phyloP scores from a whole-genome alignment of 2,113 vertebrate genomes.

The Platycercus adscitus region DNA sequence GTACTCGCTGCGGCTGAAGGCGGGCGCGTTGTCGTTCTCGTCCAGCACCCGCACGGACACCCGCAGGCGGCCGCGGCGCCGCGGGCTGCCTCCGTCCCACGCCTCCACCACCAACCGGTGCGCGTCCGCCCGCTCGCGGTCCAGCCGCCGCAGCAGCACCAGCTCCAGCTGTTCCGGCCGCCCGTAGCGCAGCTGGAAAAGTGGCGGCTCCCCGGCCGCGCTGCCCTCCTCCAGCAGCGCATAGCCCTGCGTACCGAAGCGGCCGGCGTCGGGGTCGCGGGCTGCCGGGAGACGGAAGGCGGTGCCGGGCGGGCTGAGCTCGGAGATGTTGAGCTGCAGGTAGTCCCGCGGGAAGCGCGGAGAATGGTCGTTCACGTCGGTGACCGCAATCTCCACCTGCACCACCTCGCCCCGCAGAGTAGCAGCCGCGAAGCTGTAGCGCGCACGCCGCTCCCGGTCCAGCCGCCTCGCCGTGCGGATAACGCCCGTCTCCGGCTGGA shows the following conservation, averaged over 20 bases:
- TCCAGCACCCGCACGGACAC: constrained; percentile 84
- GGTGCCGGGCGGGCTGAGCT: constrained; percentile 82
- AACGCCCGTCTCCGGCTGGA: constrained; percentile 87
- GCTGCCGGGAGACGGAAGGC: constrained; percentile 85
- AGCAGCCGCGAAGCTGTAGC: constrained; percentile 89
- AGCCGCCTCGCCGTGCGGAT: constrained; percentile 86
- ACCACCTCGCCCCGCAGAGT: constrained; percentile 86
- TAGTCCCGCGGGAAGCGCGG: constrained; percentile 79
- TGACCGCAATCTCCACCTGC: constrained; percentile 83
- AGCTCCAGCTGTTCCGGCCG: constrained; percentile 77
- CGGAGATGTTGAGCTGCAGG: constrained; percentile 82
- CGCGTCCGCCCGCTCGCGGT: constrained; percentile 78
- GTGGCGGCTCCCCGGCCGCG: not conserved
- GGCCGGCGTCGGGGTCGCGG: constrained; percentile 82
- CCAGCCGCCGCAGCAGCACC: constrained; percentile 79
- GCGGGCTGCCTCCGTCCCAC: constrained; percentile 87
- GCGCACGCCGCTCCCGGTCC: constrained; percentile 85
- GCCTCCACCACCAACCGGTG: constrained; percentile 85
- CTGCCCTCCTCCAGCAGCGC: constrained; percentile 60
- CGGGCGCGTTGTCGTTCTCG: constrained; percentile 91
- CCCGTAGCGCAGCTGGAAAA: constrained; percentile 67
- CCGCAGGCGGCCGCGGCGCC: constrained; percentile 74
- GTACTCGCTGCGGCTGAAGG: constrained; percentile 85
- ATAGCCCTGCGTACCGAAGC: constrained; percentile 85
- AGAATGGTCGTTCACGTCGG: constrained; percentile 89